Percentiles rank a stretch among this genome's conserved stretches.
These are phyloP conservation scores for Pandemis heparana DNA, from an alignment of 2,888 invertebrate species.

Conservation along the genomic window DNA sequence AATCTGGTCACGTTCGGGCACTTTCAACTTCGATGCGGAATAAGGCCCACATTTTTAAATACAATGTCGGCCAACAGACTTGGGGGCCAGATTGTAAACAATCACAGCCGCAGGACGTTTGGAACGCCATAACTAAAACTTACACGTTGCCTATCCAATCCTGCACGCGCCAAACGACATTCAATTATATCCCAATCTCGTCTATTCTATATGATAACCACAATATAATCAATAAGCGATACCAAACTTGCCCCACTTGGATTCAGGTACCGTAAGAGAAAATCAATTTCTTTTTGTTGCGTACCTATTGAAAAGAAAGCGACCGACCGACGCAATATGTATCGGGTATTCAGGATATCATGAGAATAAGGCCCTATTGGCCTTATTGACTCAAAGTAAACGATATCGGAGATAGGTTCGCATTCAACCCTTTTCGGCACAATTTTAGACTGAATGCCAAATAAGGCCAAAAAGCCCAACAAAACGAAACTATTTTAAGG, in stretches of 20 bases:
- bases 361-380: background rate
- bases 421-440: slow-evolving; percentile 7
- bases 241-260: background rate
- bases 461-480: background rate
- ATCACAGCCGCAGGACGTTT: background rate
- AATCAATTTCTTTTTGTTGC: slow-evolving; percentile 22
- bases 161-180: background rate
- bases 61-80: too few relatives aligned
- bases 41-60: too few relatives aligned
- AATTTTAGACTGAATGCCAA: slow-evolving; percentile 1
- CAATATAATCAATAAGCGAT: slow-evolving; percentile 5
- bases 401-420: slow-evolving; percentile 6
- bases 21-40: too few relatives aligned
- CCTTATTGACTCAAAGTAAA: slow-evolving; percentile 1
- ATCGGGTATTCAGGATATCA: slow-evolving; percentile 18
- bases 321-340: slow-evolving; percentile 13
- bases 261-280: slow-evolving; percentile 18
- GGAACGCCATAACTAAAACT: background rate
- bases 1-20: too few relatives aligned
- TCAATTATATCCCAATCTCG: background rate
- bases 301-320: background rate
- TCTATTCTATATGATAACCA: background rate
- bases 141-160: background rate
- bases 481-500: background rate
- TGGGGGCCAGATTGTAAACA: too few relatives aligned